Evolutionary conservation across 2,797 vertebrate genomes (phyloP).

Genomic region (Sebastes hubbsi): DNA sequence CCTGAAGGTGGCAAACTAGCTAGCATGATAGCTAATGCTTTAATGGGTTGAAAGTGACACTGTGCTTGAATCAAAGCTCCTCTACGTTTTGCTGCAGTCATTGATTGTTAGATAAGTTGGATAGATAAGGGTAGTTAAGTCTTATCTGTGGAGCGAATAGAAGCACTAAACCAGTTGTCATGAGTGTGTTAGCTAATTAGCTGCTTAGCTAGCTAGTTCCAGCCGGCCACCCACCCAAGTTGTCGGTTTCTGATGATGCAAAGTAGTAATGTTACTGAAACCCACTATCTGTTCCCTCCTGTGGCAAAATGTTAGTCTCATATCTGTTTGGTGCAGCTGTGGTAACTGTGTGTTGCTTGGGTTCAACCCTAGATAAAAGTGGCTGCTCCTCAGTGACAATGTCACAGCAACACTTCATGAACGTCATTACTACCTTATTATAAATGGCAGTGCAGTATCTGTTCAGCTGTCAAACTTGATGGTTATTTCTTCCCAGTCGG

Average conservation of each 20-base stretch:
- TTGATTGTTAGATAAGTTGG: not conserved
- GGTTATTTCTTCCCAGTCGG: not conserved
- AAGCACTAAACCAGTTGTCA: constrained; percentile 7
- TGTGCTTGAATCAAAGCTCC: not conserved
- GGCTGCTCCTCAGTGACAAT: constrained; percentile 38
- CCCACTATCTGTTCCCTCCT: not conserved
- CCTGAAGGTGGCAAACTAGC: constrained; percentile 44
- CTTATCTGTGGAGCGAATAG: not conserved
- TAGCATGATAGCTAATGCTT: constrained; percentile 50
- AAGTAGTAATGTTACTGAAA: constrained; percentile 6
- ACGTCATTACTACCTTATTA: not conserved
- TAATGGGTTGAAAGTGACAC: constrained; percentile 24
- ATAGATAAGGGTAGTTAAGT: not conserved
- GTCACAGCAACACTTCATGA: constrained; percentile 28
- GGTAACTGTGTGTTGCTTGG: constrained; percentile 44
- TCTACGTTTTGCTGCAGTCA: not conserved
- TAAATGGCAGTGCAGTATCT: constrained; percentile 1
- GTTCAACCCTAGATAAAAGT: constrained; percentile 59
- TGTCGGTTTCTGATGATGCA: constrained; percentile 29
- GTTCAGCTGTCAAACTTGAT: constrained; percentile 15
- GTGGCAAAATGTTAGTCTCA: constrained; percentile 6
- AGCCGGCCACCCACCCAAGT: constrained; percentile 55
- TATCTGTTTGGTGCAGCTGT: constrained; percentile 56
- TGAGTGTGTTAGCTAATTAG: constrained; percentile 58
- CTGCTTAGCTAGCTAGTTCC: constrained; percentile 53